Conservation (phyloP, 1,140 invertebrate genomes). For the Zaprionus lachaisei region DNA sequence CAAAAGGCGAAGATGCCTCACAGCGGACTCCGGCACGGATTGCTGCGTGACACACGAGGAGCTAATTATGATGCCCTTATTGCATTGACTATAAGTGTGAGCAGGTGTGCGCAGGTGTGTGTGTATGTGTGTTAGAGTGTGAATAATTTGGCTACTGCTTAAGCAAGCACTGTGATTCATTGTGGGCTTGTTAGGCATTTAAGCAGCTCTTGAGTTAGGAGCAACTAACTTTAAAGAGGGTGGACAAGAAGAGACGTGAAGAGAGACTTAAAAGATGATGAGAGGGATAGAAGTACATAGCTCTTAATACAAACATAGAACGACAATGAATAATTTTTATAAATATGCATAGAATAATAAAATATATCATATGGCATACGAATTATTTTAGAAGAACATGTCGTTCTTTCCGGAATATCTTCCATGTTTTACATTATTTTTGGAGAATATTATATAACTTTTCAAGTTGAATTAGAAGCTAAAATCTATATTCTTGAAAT, state of each 20-base stretch:
- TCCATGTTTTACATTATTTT: too few relatives aligned
- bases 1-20: conserved; percentile 22
- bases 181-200: conserved; percentile 48
- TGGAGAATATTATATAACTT: too few relatives aligned
- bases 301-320: not conserved
- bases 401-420: too few relatives aligned
- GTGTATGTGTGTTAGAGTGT: conserved; percentile 16
- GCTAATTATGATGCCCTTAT: conserved; percentile 68
- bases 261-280: too few relatives aligned
- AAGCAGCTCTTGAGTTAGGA: not conserved
- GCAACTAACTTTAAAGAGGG: not conserved
- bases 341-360: not conserved
- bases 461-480: too few relatives aligned
- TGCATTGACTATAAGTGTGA: conserved; percentile 23
- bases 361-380: too few relatives aligned
- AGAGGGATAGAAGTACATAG: too few relatives aligned
- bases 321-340: too few relatives aligned
- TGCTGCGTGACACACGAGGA: conserved; percentile 68
- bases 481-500: too few relatives aligned
- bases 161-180: conserved; percentile 68
- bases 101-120: not conserved
- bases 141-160: conserved; percentile 29
- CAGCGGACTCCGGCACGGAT: conserved; percentile 15
- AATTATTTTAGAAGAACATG: too few relatives aligned
- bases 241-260: not conserved